Evolutionary conservation across 1,140 invertebrate species (phyloP), one percentile per base, ranked within the genome.

Genomic region (Euura lappo): DNA sequence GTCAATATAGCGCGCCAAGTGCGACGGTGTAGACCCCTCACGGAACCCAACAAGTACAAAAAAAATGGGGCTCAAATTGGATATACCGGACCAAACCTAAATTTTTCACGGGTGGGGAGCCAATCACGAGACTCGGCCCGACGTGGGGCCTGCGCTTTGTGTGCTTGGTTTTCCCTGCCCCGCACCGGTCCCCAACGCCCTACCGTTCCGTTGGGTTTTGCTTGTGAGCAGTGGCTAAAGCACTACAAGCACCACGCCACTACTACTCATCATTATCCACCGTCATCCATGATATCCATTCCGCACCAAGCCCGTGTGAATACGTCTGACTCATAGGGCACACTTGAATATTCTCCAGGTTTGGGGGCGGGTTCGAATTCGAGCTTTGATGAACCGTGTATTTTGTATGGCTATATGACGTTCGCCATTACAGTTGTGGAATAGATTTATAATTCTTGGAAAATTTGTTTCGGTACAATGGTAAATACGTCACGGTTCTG

Each of bases 51-150:
- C 44, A 70, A 45, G 69, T 70, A 47, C 69, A 70, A 70, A 70
- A 47, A 45, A 45, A 45, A 28, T 28, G 28, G 28, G 45, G 11
- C 13, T 44, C 44, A 45, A 70, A 70, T 70, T 70, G 45, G 45
- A 70, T 70, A 44, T 44, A 70, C 2, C 45, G 11, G 46, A 70
- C 69, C 44, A 44, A 70, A 47, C 44, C 66, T 68, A 68, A 68
- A 42, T 11, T 69, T 69, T 45, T 46, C 4, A n/a, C 69, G 47
- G 72, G 71, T 75, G 68, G 74, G 74, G 74, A 70, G 45, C 74
- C 74, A 75, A 75, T 75, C 4, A 45, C 7, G 42, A 60, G n/a
- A 7, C 43, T 64, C 44, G 45, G 45, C 4, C 47, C 28, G 11
- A 3, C 13, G 44, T 10, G 10, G 69, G 11, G 71, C 74, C 69